Percentiles rank a stretch among this genome's conserved stretches.
Evolutionary conservation across 2,797 vertebrate genomes (phyloP).

Genomic region (Miichthys miiuy): DNA sequence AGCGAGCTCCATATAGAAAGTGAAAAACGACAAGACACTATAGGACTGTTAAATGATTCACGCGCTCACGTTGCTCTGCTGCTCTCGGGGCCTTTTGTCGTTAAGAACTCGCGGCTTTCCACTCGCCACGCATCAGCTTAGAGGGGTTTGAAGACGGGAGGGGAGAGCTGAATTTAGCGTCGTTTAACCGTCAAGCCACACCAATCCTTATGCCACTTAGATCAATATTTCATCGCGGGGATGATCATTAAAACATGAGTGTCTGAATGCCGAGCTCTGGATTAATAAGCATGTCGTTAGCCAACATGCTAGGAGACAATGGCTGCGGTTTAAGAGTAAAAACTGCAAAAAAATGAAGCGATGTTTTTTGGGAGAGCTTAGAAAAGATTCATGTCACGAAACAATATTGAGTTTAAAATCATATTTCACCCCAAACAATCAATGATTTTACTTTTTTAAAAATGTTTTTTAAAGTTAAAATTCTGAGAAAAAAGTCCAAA

Average conservation of each 20-base stretch:
- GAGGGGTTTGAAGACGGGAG: slow-evolving; percentile 27
- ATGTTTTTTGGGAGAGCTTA: slow-evolving; percentile 3
- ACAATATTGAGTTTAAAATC: slow-evolving; percentile 21
- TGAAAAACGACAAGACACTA: slow-evolving; percentile 52
- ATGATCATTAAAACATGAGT: slow-evolving; percentile 85
- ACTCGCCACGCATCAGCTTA: slow-evolving; percentile 26
- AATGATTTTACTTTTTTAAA: slow-evolving; percentile 1
- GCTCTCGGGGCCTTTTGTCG: slow-evolving; percentile 47
- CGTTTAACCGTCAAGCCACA: slow-evolving; percentile 73
- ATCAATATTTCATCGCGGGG: slow-evolving; percentile 83
- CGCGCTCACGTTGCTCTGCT: slow-evolving; percentile 16
- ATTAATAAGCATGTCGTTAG: slow-evolving; percentile 75
- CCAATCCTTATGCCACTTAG: slow-evolving; percentile 68
- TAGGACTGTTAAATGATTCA: slow-evolving; percentile 72
- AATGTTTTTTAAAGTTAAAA: no score
- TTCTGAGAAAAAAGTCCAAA: no score
- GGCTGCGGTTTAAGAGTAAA: slow-evolving; percentile 18
- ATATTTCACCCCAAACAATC: slow-evolving; percentile 28
- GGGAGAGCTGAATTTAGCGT: slow-evolving; percentile 61
- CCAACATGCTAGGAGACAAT: slow-evolving; percentile 35
- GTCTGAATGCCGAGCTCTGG: slow-evolving; percentile 74
- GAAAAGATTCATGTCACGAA: slow-evolving; percentile 15
- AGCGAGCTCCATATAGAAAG: slow-evolving; percentile 39
- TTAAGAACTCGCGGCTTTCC: slow-evolving; percentile 35
- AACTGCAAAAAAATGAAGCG: slow-evolving; percentile 25